Base-by-base conservation (phyloP, 2,888 invertebrate genomes). In the Lasioglossum villosulum region DNA sequence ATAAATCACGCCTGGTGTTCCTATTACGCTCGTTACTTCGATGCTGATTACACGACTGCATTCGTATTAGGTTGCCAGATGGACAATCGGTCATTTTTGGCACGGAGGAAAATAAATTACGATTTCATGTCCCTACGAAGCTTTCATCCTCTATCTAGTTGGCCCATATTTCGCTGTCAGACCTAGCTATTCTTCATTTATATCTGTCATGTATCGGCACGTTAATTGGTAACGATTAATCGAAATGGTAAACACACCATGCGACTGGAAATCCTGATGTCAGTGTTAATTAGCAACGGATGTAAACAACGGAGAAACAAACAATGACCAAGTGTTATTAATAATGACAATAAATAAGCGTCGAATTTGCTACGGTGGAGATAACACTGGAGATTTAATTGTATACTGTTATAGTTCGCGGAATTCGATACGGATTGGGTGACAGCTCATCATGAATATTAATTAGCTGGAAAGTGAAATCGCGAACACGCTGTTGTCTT, bases 1-100 rank as follows among this genome's bases (percentile, higher is more conserved):
- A 84, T 80, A 80, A 84, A 84, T 79, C 76, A 59, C 19, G 19
- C 12, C 5, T 73, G 23, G n/a, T 52, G 83, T 39, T 72, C n/a
- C 42, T 78, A 30, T 71, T 72, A 23, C 34, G n/a, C 16, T 42
- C 23, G 39, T 27, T 45, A 82, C 45, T 27, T 71, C 45, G 12
- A 52, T 23, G 48, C 34, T 77, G 83, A 85, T 85, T 85, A 70
- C 76, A 59, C 73, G 73, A 34, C 23, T 70, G 75, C 42, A 37
- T 78, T 78, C 27, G 48, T 16, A 37, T 34, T 42, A 30, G 45
- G 27, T 59, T 68, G 83, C 59, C 75, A 85, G 42, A 66, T 42
- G 27, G 19, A 63, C 72, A 72, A 71, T 73, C 63, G 37, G 76
- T 70, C 66, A 59, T 23, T 27, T 80, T 77, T 83, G 76, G 59